A percentile compares a stretch with the other conserved stretches of the same genome.
Evolutionary conservation across 2,797 vertebrate species (phyloP).

Genomic region (Urosaurus nigricauda): DNA sequence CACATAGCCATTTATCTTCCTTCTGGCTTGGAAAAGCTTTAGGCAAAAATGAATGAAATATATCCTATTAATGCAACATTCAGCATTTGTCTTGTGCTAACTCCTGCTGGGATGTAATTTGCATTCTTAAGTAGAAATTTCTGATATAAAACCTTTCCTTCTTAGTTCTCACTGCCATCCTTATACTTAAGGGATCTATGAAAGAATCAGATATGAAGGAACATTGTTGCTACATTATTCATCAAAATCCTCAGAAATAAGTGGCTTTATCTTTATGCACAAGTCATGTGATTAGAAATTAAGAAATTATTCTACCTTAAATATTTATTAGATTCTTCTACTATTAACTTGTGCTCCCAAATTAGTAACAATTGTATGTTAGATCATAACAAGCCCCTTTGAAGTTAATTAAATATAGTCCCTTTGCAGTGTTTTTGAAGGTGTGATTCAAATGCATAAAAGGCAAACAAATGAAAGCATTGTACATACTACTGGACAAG

Average conservation of each 20-base stretch:
- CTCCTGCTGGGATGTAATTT: conserved; percentile 25
- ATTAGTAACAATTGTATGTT: conserved; percentile 46
- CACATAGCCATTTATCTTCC: neutral
- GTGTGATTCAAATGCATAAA: conserved; percentile 34
- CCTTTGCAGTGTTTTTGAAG: conserved; percentile 42
- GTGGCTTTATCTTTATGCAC: conserved; percentile 17
- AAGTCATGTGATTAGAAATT: conserved; percentile 43
- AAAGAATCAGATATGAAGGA: neutral
- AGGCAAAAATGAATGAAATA: conserved; percentile 11
- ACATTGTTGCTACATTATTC: conserved; percentile 16
- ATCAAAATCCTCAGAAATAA: conserved; percentile 27
- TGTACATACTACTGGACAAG: conserved; percentile 8
- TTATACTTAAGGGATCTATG: neutral
- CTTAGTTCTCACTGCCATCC: neutral
- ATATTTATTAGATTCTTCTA: conserved; percentile 50
- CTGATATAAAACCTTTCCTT: neutral
- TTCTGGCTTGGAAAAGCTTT: neutral
- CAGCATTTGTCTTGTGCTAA: conserved; percentile 13
- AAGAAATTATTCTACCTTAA: conserved; percentile 43
- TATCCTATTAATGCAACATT: conserved; percentile 8
- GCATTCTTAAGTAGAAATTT: conserved; percentile 28
- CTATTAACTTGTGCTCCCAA: conserved; percentile 44
- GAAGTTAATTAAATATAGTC: conserved; percentile 58
- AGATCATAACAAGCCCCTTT: conserved; percentile 43
- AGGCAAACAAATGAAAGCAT: conserved; percentile 12